Evolutionary conservation across 2,113 vertebrate genomes (phyloP), one percentile per base, ranked within the genome.

Genomic region (Chaenocephalus aceratus): DNA sequence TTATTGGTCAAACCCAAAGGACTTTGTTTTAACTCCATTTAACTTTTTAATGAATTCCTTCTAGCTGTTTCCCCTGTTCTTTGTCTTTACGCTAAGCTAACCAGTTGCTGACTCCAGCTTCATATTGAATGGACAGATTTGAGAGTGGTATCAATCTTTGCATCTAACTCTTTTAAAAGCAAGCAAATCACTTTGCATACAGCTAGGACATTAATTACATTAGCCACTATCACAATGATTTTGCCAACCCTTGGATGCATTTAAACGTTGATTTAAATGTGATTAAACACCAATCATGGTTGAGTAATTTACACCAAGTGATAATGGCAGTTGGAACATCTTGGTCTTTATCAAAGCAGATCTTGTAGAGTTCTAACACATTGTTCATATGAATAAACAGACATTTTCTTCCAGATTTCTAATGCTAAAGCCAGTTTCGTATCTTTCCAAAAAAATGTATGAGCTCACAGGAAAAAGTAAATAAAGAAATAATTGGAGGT

Each of bases 341-440:
- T 77, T 54, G 62, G 48, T 49, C 36, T 53, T 79, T 66, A 49
- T 18, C 5, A 57, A 84, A 75, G 53, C 51, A 67, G 62, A 79
- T 75, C 23, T 18, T 41, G 36, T 41, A 41, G 36, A 81, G 72
- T 34, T 41, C 36, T 4, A 60, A 51, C 10, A 72, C 30, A 57
- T 21, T 41, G 6, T 30, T 59, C 36, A 8, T 6, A 16, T 73
- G 34, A 46, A 56, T 53, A 12, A 44, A 60, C 51, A 21, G 6
- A 62, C 4, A 26, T 57, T 41, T 62, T 59, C 36, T 41, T 64
- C 2, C 11, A 78, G 53, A 70, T 75, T 77, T 56, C 62, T 51
- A 46, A 57, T 54, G 8, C 2, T 13, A 11, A 54, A 66, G 4
- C 11, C 6, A 72, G 45, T 15, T 75, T 53, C 45, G 14, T 16